Conservation (phyloP, 1,140 invertebrate genomes). For the Trachymyrmex cornetzi region DNA sequence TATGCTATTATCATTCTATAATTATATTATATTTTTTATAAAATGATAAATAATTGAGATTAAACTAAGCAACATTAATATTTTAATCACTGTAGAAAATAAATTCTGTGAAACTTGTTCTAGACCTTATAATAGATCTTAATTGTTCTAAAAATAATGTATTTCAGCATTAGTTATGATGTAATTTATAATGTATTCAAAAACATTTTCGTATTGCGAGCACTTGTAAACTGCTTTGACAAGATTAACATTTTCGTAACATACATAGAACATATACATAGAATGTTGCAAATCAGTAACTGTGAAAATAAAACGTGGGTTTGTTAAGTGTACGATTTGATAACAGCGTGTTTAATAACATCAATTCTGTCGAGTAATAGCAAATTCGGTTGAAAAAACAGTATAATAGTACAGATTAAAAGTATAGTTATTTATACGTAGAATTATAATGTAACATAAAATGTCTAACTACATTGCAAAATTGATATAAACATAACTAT, state of each 20-base stretch:
- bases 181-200: slow-evolving; percentile 13
- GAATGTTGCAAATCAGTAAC: background rate
- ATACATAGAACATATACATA: background rate
- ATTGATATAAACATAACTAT: too few species aligned
- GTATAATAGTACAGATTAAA: background rate
- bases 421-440: background rate
- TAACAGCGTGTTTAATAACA: background rate
- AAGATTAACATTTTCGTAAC: slow-evolving; percentile 1
- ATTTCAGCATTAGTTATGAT: background rate
- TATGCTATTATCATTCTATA: background rate
- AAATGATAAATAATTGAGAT: background rate
- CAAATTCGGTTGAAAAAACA: background rate
- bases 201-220: background rate
- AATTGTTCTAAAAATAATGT: background rate
- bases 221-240: background rate
- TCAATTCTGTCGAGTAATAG: background rate
- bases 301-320: background rate
- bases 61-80: background rate
- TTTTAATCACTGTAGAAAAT: slow-evolving; percentile 1
- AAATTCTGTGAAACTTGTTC: background rate
- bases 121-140: background rate
- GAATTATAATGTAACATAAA: background rate
- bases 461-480: background rate
- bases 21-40: background rate
- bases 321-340: background rate